A percentile compares a stretch with the other conserved stretches of the same genome.
Conservation (phyloP, 2,797 vertebrate species). For the Dendrocincla tyrannina region DNA sequence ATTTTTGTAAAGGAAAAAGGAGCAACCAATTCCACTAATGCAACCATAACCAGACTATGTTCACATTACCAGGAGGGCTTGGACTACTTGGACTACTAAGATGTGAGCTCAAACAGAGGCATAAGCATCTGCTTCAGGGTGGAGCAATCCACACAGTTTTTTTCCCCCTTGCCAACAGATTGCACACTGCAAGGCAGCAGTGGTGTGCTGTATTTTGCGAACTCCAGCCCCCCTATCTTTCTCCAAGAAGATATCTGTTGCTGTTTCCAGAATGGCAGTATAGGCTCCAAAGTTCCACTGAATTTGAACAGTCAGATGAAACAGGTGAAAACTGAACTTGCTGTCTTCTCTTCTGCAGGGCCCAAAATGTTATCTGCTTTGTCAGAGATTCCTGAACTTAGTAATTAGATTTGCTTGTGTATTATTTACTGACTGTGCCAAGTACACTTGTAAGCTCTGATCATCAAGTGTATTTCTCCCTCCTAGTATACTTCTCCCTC, state of each 20-base stretch:
- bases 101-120: neutral
- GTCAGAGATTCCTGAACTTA: neutral
- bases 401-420: neutral
- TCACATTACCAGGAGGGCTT: neutral
- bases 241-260: neutral
- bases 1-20: neutral
- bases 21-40: neutral
- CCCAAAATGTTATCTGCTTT: neutral
- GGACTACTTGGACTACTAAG: neutral
- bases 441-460: neutral
- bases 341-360: neutral
- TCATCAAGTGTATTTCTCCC: neutral
- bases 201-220: neutral
- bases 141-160: neutral
- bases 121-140: neutral
- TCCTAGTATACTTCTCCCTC: neutral
- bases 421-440: neutral
- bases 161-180: neutral
- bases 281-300: neutral
- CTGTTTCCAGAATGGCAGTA: neutral
- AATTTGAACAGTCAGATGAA: neutral
- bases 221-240: neutral
- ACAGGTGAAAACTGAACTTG: neutral
- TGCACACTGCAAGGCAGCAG: neutral
- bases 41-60: neutral